Evolutionary conservation across 1,140 invertebrate genomes (phyloP), one percentile per base, ranked within the genome.

Genomic region (Odontomachus brunneus): DNA sequence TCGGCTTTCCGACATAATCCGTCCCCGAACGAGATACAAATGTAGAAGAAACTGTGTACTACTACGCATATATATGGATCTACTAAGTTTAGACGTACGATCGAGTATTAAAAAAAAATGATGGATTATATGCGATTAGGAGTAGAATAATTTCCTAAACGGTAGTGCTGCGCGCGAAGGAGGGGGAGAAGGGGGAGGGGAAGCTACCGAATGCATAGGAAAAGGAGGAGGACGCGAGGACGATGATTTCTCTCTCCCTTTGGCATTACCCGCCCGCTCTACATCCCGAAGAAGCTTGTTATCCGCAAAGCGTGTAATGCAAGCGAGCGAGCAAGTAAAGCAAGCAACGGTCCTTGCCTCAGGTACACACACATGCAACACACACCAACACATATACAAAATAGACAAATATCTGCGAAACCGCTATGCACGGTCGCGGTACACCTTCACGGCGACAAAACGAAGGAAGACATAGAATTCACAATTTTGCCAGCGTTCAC

Each of bases 1-100:
- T 44, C 38, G 74, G 87, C 84, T 89, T 89, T 90, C 85, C 89
- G 88, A 87, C 88, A 85, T 84, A 88, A 89, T 90, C 89, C 88
- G 88, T 90, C 89, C 89, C 89, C 89, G 86, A 89, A 88, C 53
- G 78, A 44, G 38, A 89, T 89, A 87, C 83, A 83, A 89, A 87
- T 83, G 78, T 85, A 90, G 83, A 60, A 44, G 38, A 44, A 44
- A 74, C 80, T 89, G 75, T 89, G 83, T 87, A 89, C 85, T 44
- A 33, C 38, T 88, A 89, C 81, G 69, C 84, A 83, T 88, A 85
- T 88, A 85, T 90, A 87, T 84, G 87, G 62, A 85, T 90, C 72
- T 88, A 83, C 72, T 88, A 89, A 86, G 81, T 82, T 44, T 78
- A 88, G 53, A 84, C 87, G 75, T 86, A 82, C 71, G 88, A 88